Evolutionary conservation across 2,797 vertebrate species (phyloP).

Genomic region (Phataginus tricuspis): DNA sequence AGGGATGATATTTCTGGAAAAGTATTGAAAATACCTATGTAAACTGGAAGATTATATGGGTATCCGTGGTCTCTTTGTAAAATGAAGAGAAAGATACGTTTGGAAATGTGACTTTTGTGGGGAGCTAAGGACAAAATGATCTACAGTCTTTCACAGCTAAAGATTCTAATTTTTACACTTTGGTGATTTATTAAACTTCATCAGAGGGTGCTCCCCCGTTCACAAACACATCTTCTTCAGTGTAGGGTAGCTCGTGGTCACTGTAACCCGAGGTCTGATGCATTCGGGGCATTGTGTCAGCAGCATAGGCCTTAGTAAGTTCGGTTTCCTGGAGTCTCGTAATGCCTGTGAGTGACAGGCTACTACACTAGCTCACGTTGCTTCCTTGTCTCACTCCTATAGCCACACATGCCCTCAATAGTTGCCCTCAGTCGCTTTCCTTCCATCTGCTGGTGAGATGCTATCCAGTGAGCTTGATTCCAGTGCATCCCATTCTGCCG

Average conservation of each 20-base stretch:
- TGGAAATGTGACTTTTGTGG: background rate
- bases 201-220: background rate
- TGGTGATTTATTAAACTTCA: background rate
- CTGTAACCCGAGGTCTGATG: background rate
- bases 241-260: fast-evolving
- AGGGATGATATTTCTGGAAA: background rate
- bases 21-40: too few relatives aligned
- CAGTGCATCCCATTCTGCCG: fast-evolving
- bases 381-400: too few relatives aligned
- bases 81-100: background rate
- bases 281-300: fast-evolving
- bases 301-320: fast-evolving
- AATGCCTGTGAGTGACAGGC: fast-evolving
- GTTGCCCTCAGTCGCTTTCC: fast-evolving
- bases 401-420: fast-evolving
- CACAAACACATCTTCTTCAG: too few relatives aligned
- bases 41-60: too few relatives aligned
- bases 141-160: background rate
- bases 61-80: background rate
- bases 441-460: fast-evolving
- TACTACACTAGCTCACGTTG: background rate
- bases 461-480: fast-evolving
- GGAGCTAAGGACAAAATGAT: too few relatives aligned
- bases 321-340: background rate
- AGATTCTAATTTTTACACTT: background rate